Base-by-base conservation (phyloP, 2,888 invertebrate genomes). In the Pyrrhosoma nymphula region DNA sequence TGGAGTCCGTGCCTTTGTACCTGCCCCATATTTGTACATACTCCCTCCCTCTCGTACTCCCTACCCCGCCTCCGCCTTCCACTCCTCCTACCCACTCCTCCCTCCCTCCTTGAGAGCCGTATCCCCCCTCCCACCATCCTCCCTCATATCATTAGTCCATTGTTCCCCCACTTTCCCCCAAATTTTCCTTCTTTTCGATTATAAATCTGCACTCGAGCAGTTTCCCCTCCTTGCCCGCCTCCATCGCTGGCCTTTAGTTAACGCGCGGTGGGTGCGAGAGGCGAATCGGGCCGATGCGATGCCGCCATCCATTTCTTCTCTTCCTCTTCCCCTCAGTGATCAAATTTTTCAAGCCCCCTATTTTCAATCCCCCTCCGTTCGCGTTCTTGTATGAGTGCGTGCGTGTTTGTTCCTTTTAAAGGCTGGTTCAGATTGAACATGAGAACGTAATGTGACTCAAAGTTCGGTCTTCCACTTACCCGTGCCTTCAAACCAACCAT, bases 131-230 rank as follows among this genome's bases (percentile, higher is more conserved):
- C 35, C 35, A 0, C 10, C 82, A 30, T 16, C 69, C 69, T 35
- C 35, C 35, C 30, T 82, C 82, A 35, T 35, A 16, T 82, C 82
- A 35, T 82, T 82, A 35, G 35, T 18, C 82, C 82, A 82, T 82
- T 82, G 82, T 82, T 82, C 82, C 82, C 82, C 82, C 30, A 30
- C 35, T 82, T 82, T 16, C 35, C 69, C 82, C 60, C 60, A 60
- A 82, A 82, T 35, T 82, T 82, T 35, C 82, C 82, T 82, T 82
- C 75, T 82, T 82, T 35, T 82, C 82, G 82, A 82, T 82, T 82
- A 82, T 82, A 35, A 82, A 82, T 82, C 82, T 35, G 82, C 82
- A 14, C 82, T 82, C 82, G 35, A 82, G 82, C 18, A 12, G 35
- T 35, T 82, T 82, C 82, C 82, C 35, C 35, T 26, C 82, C 30